Evolutionary conservation across 2,797 vertebrate genomes (phyloP).

Genomic region (Epinephelus malabaricus): DNA sequence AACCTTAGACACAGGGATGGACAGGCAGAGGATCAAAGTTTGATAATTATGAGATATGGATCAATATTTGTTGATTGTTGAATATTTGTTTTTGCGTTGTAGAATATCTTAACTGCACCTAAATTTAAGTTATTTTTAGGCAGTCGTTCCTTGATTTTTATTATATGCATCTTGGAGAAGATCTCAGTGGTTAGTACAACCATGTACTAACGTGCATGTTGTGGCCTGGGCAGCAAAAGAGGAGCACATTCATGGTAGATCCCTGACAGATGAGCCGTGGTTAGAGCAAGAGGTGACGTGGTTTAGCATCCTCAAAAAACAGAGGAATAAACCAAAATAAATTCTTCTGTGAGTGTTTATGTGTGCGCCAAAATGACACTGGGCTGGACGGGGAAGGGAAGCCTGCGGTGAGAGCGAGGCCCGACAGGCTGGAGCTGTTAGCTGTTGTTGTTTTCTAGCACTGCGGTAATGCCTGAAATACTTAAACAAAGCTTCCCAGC

Average conservation of each 20-base stretch:
- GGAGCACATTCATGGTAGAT: conserved; percentile 54
- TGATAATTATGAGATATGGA: too few species aligned
- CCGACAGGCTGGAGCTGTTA: conserved; percentile 48
- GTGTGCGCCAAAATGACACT: conserved; percentile 47
- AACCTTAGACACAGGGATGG: too few species aligned
- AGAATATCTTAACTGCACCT: too few species aligned
- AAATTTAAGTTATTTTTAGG: too few species aligned
- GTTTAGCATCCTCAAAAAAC: conserved; percentile 67
- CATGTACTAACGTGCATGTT: not conserved
- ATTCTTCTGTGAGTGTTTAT: conserved; percentile 56
- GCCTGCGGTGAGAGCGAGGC: conserved; percentile 35
- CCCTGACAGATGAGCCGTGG: conserved; percentile 44
- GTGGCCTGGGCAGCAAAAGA: conserved; percentile 6
- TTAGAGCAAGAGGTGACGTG: conserved; percentile 62
- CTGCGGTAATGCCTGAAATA: conserved; percentile 61
- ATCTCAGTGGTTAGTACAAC: too few species aligned
- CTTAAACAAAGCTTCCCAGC: conserved; percentile 52
- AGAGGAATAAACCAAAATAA: conserved; percentile 65
- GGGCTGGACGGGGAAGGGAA: conserved; percentile 54
- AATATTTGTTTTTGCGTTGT: too few species aligned
- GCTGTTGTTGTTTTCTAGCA: conserved; percentile 66
- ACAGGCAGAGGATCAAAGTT: too few species aligned
- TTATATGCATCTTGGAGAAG: too few species aligned
- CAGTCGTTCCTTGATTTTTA: too few species aligned
- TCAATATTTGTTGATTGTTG: too few species aligned